These are phyloP conservation scores for Pomacea maculata DNA, from an alignment of 1,140 invertebrate species.

Conservation along the genomic window DNA sequence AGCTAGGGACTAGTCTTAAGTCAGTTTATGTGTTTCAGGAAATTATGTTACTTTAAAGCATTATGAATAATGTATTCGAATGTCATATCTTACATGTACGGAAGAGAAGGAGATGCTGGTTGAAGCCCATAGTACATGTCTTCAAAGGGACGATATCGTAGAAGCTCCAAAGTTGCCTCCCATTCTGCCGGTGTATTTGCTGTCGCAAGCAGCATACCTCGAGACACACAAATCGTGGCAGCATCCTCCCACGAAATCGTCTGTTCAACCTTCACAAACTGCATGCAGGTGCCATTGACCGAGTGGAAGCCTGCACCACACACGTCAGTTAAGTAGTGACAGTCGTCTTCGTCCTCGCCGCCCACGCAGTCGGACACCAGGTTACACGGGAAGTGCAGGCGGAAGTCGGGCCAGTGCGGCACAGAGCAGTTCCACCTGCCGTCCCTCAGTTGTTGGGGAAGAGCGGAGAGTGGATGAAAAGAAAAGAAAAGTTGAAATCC, in stretches of 20 bases:
- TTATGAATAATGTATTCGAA: too few relatives aligned
- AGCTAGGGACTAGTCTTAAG: too few relatives aligned
- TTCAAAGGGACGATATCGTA: too few relatives aligned
- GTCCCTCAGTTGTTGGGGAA: background rate
- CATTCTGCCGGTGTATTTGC: too few relatives aligned
- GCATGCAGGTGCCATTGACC: background rate
- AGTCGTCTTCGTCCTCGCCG: constrained; percentile 10
- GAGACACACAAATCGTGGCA: background rate
- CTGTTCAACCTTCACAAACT: background rate
- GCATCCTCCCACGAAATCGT: background rate
- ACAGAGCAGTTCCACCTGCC: constrained; percentile 19
- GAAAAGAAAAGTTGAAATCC: constrained; percentile 12
- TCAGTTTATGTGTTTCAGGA: too few relatives aligned
- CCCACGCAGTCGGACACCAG: constrained; percentile 6
- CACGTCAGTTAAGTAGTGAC: background rate
- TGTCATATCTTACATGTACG: too few relatives aligned
- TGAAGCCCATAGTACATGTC: too few relatives aligned
- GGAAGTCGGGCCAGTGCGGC: background rate
- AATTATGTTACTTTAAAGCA: too few relatives aligned
- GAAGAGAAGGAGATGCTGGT: too few relatives aligned
- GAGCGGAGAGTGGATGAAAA: background rate
- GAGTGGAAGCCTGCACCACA: background rate
- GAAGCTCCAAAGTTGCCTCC: too few relatives aligned
- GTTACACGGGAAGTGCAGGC: constrained; percentile 14
- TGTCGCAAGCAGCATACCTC: background rate